Base-by-base conservation (phyloP, 2,113 vertebrate genomes). In the Gyps fulvus region DNA sequence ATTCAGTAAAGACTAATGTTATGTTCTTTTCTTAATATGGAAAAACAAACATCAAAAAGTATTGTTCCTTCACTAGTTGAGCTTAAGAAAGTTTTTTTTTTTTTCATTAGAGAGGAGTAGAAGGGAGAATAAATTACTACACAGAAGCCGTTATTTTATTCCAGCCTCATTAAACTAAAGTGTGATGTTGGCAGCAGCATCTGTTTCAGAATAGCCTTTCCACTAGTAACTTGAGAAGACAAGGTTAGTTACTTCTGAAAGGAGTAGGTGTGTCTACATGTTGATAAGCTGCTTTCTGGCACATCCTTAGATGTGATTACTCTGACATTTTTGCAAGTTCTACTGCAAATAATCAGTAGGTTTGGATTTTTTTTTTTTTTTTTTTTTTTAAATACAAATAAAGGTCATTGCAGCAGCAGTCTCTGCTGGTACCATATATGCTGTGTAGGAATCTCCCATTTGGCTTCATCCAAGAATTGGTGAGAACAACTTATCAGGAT, bases 391-490 rank as follows among this genome's bases (percentile, higher is more conserved):
- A 16, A 7, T 87, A 45, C 71, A 7, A 88, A 42, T 85, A 2
- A 97, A 99, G 99, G 98, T 99, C 98, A 45, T 92, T 98, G 95
- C 98, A 99, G 89, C 99, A 99, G 97, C 98, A 98, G 49, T 99
- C 99, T 95, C 96, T 99, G 97, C 98, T 99, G 96, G 99, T 99
- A 95, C 99, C 99, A 47, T 99, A 99, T 65, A 99, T 99, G 99
- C 98, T 99, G 97, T 99, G 99, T 98, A 98, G 99, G 97, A 99
- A 99, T 97, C 99, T 99, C 93, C 99, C 99, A 0, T 99, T 99
- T 36, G 99, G 99, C 88, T 99, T 99, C 98, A 99, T 99, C 97
- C 99, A 99, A 87, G 99, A 99, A 81, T 86, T 99, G 95, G 98
- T 99, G 96, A 98, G 99, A 97, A 99, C 99, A 87, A 99, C 99